Evolutionary conservation across 2,888 invertebrate species (phyloP), one percentile per base, ranked within the genome.

Genomic region (Caradrina kadenii): DNA sequence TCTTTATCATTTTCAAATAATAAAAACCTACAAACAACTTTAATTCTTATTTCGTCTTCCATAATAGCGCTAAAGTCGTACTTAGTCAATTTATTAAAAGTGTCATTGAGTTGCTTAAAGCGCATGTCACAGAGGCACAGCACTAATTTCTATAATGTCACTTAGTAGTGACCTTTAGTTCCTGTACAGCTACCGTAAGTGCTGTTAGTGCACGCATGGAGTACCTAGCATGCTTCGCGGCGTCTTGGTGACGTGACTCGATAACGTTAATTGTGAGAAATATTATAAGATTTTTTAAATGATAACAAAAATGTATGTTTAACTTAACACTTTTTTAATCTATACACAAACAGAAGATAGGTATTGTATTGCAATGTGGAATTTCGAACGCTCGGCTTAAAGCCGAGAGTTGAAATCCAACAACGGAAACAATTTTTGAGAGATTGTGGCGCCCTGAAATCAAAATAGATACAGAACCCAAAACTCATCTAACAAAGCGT

Each of bases 111-210:
- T 39, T 5, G 17, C 22, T 26, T 42, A 59, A 62, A 65, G 59
- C 31, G 21, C 52, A 55, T 65, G 64, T 60, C 42, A 1, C 39
- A 39, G 6, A 45, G 17, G 45, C 45, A 45, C 15, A 8, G 8
- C 19, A 48, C 50, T 76, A 63, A 76, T 76, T 55, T 60, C 62
- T 5, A 21, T 64, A 80, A 69, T 64, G 39, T 58, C 56, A 58
- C 66, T 65, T 53, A 48, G 50, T 39, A 22, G 45, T 64, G 61
- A 76, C 76, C 70, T 76, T 76, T 76, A 63, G 50, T 54, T 13
- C 49, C 35, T 13, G 21, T 17, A 45, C 17, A 11, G 63, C 52
- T 61, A 48, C 70, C 49, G 45, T 17, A 17, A 15, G 3, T 17
- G 45, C 45, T 15, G 35, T 48, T 42, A 11, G 35, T 17, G 55